Evolutionary conservation across 2,113 vertebrate species (phyloP).

Genomic region (Caranx melampygus): DNA sequence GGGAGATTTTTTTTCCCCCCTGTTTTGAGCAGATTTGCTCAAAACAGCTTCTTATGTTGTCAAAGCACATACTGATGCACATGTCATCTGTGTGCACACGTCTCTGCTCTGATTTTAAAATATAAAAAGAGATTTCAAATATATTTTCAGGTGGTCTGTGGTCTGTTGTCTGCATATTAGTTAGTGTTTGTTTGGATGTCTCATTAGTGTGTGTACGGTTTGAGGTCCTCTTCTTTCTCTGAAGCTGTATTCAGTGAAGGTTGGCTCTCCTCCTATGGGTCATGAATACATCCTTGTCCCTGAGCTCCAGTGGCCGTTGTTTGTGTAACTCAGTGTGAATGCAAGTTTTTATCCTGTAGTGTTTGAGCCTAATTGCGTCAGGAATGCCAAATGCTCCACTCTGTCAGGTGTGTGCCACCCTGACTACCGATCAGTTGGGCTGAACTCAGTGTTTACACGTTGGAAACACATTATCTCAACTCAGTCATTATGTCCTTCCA

Average conservation of each 20-base stretch:
- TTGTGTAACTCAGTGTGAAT: conserved; percentile 76
- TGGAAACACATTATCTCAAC: conserved; percentile 3
- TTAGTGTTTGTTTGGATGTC: conserved; percentile 36
- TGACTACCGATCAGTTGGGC: conserved; percentile 56
- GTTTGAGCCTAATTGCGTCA: conserved; percentile 70
- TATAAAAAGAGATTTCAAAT: background rate
- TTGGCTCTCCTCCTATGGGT: conserved; percentile 69
- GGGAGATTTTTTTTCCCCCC: background rate
- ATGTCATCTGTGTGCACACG: background rate
- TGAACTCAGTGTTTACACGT: conserved; percentile 22
- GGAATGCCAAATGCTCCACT: conserved; percentile 60
- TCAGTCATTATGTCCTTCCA: background rate
- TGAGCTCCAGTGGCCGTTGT: conserved; percentile 64
- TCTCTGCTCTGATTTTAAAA: conserved; percentile 19
- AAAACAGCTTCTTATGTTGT: conserved; percentile 26
- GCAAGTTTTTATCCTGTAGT: conserved; percentile 64
- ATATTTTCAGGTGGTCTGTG: conserved; percentile 13
- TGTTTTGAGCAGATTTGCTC: conserved; percentile 38
- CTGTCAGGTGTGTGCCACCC: conserved; percentile 44
- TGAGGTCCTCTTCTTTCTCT: conserved; percentile 53
- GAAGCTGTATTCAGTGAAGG: conserved; percentile 69
- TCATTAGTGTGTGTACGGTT: conserved; percentile 28
- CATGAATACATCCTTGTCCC: conserved; percentile 81
- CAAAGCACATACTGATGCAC: background rate
- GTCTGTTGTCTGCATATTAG: conserved; percentile 14